phyloP scores from a whole-genome alignment of 2,113 vertebrate genomes.

The Labeo rohita region DNA sequence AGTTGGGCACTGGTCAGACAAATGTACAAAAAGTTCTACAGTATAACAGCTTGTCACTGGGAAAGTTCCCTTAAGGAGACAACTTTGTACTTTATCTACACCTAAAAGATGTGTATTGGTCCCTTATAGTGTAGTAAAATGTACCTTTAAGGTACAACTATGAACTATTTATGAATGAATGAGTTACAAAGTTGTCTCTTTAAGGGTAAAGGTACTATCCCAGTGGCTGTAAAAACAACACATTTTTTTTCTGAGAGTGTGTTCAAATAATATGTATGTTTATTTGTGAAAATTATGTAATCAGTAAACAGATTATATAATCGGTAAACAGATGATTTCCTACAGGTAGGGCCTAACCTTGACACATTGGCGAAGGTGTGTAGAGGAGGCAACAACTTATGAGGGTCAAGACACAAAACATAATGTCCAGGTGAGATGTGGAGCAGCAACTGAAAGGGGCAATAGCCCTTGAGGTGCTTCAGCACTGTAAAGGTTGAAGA shows the following conservation, averaged over 20 bases:
- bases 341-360: too few relatives aligned
- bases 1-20: not conserved
- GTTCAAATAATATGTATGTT: too few relatives aligned
- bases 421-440: not conserved
- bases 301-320: too few relatives aligned
- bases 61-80: not conserved
- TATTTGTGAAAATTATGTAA: too few relatives aligned
- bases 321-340: too few relatives aligned
- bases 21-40: not conserved
- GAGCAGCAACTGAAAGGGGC: constrained; percentile 41
- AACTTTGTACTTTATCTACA: not conserved
- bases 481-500: not conserved
- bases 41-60: too few relatives aligned
- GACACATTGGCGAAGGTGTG: too few relatives aligned
- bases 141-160: too few relatives aligned
- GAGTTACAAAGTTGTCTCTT: not conserved
- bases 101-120: not conserved
- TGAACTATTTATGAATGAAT: not conserved
- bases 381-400: not conserved
- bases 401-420: not conserved
- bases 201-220: not conserved
- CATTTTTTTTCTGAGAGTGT: too few relatives aligned
- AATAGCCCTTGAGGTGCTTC: not conserved
- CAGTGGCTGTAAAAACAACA: not conserved
- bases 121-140: not conserved